These are phyloP conservation scores for Brassicogethes aeneus DNA, from an alignment of 2,888 invertebrate genomes.

Conservation along the genomic window DNA sequence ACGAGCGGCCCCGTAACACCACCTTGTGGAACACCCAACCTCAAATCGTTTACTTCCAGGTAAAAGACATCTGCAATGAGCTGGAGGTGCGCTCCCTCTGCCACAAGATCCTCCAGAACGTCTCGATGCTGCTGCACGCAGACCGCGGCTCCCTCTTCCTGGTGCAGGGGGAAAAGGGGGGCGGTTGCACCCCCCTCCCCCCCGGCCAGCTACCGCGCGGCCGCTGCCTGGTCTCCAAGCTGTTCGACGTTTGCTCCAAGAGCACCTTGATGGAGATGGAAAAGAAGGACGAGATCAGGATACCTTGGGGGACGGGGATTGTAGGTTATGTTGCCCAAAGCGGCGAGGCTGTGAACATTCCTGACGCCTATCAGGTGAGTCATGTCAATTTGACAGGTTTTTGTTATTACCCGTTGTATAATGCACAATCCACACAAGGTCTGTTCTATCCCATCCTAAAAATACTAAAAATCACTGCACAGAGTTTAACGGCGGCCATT, in stretches of 20 bases:
- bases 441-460: no score
- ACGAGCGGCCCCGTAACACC: no score
- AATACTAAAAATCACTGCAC: no score
- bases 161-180: constrained; percentile 60
- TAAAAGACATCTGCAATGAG: constrained; percentile 94
- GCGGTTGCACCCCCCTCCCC: constrained; percentile 34
- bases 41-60: constrained; percentile 51
- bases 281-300: constrained; percentile 82
- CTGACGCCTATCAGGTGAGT: constrained; percentile 84
- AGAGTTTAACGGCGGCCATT: no score
- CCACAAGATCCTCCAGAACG: constrained; percentile 93
- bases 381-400: constrained; percentile 6
- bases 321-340: constrained; percentile 91
- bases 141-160: constrained; percentile 90
- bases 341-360: constrained; percentile 89
- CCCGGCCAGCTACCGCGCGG: constrained; percentile 34
- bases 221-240: constrained; percentile 81
- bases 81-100: constrained; percentile 87
- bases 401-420: no score
- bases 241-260: constrained; percentile 91
- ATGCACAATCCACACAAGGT: no score
- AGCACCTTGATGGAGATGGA: constrained; percentile 91
- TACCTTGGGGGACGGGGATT: constrained; percentile 93
- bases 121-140: constrained; percentile 83
- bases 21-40: no score